Conservation (phyloP, 2,797 vertebrate species). For the Peromyscus nudipes region DNA sequence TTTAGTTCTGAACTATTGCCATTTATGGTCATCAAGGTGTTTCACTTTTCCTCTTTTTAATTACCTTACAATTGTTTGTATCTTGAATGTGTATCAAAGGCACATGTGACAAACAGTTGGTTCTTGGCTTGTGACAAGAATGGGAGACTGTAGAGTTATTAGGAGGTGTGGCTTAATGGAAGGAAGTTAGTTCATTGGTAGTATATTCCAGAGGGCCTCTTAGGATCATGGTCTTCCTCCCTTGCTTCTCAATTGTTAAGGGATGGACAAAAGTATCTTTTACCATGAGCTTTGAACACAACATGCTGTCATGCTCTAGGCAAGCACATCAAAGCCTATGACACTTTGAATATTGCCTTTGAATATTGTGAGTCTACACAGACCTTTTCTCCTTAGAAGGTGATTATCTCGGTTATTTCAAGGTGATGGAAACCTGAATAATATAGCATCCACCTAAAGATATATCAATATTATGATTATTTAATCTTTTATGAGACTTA, state of each 20-base stretch:
- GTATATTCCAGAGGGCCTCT: too few species aligned
- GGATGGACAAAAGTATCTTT: background rate
- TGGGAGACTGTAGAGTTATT: background rate
- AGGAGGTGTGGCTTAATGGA: background rate
- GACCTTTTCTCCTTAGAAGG: background rate
- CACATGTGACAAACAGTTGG: background rate
- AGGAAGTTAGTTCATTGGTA: background rate
- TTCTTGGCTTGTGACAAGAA: background rate
- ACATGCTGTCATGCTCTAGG: background rate
- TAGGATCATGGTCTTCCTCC: background rate
- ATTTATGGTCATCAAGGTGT: background rate
- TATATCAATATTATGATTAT: background rate
- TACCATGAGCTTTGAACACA: background rate
- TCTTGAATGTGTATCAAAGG: background rate
- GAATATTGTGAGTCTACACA: background rate
- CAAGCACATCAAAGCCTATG: background rate
- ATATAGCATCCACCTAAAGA: background rate
- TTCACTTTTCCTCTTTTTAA: background rate
- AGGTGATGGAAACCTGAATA: background rate
- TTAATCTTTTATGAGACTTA: background rate
- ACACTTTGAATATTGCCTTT: background rate
- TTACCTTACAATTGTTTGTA: background rate
- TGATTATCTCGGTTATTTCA: background rate
- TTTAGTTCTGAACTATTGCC: background rate
- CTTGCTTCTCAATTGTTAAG: background rate